These are phyloP conservation scores for Plagodis pulveraria DNA, from an alignment of 2,888 invertebrate genomes.

Conservation along the genomic window DNA sequence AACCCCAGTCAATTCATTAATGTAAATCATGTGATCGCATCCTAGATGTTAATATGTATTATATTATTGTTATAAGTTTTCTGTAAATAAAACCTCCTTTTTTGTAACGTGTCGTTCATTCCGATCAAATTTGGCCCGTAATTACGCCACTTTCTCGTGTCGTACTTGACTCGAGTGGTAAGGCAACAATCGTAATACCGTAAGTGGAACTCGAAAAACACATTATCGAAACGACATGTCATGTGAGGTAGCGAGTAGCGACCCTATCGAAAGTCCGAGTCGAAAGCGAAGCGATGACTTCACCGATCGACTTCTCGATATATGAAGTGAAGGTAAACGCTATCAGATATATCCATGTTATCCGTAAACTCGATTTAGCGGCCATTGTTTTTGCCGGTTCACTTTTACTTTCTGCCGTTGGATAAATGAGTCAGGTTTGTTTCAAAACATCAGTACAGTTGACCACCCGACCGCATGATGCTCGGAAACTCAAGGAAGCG, in stretches of 20 bases:
- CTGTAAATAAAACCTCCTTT: constrained; percentile 82
- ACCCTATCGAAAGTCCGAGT: constrained; percentile 39
- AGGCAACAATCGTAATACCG: constrained; percentile 46
- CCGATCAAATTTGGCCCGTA: constrained; percentile 20
- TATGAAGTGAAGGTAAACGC: constrained; percentile 34
- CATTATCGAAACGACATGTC: constrained; percentile 41
- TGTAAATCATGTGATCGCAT: constrained; percentile 79
- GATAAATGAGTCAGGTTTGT: constrained; percentile 32
- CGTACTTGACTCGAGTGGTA: constrained; percentile 29
- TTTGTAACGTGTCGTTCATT: constrained; percentile 51
- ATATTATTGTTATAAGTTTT: constrained; percentile 75
- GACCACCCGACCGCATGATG: constrained; percentile 26
- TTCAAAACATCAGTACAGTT: constrained; percentile 27
- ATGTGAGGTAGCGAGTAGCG: constrained; percentile 23
- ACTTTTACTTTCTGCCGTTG: constrained; percentile 51
- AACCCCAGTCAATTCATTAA: constrained; percentile 74
- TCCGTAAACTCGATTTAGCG: constrained; percentile 31
- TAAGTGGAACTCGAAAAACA: constrained; percentile 48
- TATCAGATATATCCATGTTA: constrained; percentile 20
- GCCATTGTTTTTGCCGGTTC: constrained; percentile 42
- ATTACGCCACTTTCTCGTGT: constrained; percentile 39
- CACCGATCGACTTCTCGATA: constrained; percentile 44
- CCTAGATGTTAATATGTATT: constrained; percentile 78
- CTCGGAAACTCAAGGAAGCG: constrained; percentile 29
- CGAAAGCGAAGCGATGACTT: constrained; percentile 57